Conservation (phyloP, 2,797 vertebrate species). For the Chanos chanos region DNA sequence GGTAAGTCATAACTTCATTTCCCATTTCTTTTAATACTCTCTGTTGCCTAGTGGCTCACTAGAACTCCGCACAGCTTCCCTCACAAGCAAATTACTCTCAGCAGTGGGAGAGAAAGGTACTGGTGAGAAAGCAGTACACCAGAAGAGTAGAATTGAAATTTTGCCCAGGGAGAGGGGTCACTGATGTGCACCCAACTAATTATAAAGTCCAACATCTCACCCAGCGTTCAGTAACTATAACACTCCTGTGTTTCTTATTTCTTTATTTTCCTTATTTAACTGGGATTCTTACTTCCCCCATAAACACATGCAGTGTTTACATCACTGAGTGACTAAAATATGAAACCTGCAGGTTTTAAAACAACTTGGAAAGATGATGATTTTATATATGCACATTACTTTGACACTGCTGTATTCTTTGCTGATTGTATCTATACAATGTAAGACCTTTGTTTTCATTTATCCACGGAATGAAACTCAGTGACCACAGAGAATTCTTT, state of each 20-base stretch:
- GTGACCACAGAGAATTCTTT: too few relatives aligned
- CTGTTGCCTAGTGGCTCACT: background rate
- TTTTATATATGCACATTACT: too few relatives aligned
- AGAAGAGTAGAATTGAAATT: slow-evolving; percentile 33
- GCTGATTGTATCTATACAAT: too few relatives aligned
- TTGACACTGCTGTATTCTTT: too few relatives aligned
- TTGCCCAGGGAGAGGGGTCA: background rate
- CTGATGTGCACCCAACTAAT: slow-evolving; percentile 16
- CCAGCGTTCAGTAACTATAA: slow-evolving; percentile 9
- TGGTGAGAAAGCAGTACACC: background rate
- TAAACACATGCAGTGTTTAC: slow-evolving; percentile 19
- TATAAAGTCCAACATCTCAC: slow-evolving; percentile 15
- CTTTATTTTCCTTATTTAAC: slow-evolving; percentile 19
- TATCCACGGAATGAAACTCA: too few relatives aligned
- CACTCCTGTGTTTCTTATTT: slow-evolving; percentile 3
- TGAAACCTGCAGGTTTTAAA: too few relatives aligned
- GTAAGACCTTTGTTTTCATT: too few relatives aligned
- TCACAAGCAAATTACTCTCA: slow-evolving; percentile 2
- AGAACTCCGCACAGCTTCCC: background rate
- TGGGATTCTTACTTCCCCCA: slow-evolving; percentile 2
- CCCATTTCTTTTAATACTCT: background rate
- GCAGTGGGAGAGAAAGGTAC: background rate
- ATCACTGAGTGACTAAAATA: too few relatives aligned
- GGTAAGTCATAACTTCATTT: slow-evolving; percentile 9
- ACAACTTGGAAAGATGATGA: too few relatives aligned